phyloP scores from a whole-genome alignment of 2,113 vertebrate genomes.

The Noturus placidus region DNA sequence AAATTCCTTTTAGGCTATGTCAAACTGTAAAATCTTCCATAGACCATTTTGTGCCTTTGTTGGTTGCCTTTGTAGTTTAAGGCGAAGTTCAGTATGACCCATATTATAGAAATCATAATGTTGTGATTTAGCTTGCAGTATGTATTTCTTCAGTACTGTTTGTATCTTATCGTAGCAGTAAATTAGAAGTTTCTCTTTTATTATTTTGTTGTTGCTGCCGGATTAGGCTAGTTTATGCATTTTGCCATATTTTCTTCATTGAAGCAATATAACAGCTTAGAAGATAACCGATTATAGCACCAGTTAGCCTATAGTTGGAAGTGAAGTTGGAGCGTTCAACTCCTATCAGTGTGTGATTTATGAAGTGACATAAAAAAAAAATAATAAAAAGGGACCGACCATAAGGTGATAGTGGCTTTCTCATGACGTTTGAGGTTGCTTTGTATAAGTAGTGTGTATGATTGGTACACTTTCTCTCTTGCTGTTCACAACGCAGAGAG shows the following conservation, averaged over 20 bases:
- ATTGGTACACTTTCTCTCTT: background rate
- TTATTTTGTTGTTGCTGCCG: background rate
- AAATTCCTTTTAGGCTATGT: background rate
- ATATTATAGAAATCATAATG: background rate
- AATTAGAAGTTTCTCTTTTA: background rate
- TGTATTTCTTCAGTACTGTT: background rate
- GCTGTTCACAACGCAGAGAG: background rate
- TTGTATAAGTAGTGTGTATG: background rate
- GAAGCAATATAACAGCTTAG: too few relatives aligned
- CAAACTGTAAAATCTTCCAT: background rate
- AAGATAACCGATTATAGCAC: background rate
- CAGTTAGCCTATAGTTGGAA: background rate
- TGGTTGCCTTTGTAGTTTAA: background rate
- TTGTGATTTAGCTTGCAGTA: background rate
- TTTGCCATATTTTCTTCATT: background rate
- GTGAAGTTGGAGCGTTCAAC: background rate
- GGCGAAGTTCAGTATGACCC: background rate
- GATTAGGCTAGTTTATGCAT: background rate
- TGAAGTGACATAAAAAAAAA: background rate
- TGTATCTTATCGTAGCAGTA: background rate
- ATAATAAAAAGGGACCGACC: background rate
- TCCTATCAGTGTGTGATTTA: background rate
- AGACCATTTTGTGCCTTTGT: background rate
- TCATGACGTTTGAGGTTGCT: background rate
- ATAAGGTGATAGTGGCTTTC: background rate